Base-by-base conservation (phyloP, 2,797 vertebrate species). In the Melopsittacus undulatus region DNA sequence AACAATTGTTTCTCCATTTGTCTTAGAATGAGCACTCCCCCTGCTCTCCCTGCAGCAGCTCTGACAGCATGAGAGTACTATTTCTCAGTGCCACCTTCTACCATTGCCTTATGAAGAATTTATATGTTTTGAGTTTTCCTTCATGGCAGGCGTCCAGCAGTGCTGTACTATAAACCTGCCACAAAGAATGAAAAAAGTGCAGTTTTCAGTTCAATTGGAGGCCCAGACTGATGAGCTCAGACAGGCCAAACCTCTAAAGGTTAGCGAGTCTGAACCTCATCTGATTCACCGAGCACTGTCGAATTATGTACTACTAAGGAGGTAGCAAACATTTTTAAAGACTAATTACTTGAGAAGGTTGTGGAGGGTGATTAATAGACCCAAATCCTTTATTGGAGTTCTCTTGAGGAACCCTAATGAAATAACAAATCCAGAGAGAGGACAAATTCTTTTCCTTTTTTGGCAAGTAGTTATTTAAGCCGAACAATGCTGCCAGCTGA, bases 381-480 rank as follows among this genome's bases (percentile, higher is more conserved):
- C 67, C 57, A 86, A 82, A 96, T 97, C 95, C 86, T 97, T 97
- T 95, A 95, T 43, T 96, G 93, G 91, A 83, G 70, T 91, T 94
- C 92, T 97, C 89, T 51, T 70, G 93, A 96, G 89, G 89, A 96
- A 57, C 79, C 76, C 83, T 95, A 96, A 95, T 94, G 95, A 92
- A 95, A 96, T 92, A 96, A 96, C 92, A 87, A 94, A 95, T 80
- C 95, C 87, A 84, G 89, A 78, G 81, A 92, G 87, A 92, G 90
- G 59, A 96, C 84, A 95, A 96, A 96, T 96, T 95, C 91, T 93
- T 95, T 96, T 92, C 92, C 94, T 96, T 97, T 96, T 96, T 92
- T 94, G 95, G 92, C 89, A 96, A 96, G 80, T 43, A 83, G 88
- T 93, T 89, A 77, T 94, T 95, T 93, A 95, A 96, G 75, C 80